Percentiles rank a stretch among this genome's conserved stretches.
Evolutionary conservation across 2,797 vertebrate species (phyloP).

Genomic region (Urocyon cinereoargenteus): DNA sequence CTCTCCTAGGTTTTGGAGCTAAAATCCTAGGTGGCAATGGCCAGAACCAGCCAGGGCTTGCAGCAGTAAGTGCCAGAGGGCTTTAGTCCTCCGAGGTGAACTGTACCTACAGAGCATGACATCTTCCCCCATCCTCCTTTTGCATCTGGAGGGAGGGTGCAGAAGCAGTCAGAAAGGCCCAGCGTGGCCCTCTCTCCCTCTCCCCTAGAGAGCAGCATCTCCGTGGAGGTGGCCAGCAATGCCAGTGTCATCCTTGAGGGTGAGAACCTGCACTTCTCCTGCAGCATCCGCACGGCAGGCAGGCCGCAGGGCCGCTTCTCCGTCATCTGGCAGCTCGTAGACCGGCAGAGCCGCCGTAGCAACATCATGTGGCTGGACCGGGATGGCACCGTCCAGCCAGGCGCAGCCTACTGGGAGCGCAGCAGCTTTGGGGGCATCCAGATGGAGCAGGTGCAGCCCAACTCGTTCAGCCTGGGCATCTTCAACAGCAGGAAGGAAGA

Average conservation of each 20-base stretch:
- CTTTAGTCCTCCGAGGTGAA: constrained; percentile 10
- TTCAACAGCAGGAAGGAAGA: constrained; percentile 89
- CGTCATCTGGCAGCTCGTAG: constrained; percentile 93
- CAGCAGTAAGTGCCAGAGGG: neutral
- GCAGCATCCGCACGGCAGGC: constrained; percentile 89
- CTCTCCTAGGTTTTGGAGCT: neutral
- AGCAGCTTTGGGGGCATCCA: constrained; percentile 88
- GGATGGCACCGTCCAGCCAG: constrained; percentile 88
- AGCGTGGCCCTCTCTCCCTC: constrained; percentile 78
- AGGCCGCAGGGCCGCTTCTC: constrained; percentile 91
- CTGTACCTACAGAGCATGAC: constrained; percentile 41
- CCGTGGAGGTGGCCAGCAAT: constrained; percentile 93
- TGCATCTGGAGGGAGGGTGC: neutral
- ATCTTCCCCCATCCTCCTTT: constrained; percentile 49
- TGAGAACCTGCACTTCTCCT: constrained; percentile 93
- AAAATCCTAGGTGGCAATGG: neutral
- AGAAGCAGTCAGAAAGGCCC: constrained; percentile 29
- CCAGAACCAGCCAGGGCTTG: neutral
- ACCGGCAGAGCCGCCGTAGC: constrained; percentile 89
- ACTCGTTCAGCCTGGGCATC: constrained; percentile 89
- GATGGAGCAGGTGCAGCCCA: constrained; percentile 89
- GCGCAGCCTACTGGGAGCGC: constrained; percentile 87
- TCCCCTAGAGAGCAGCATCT: constrained; percentile 95
- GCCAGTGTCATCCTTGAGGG: constrained; percentile 94
- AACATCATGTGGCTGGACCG: constrained; percentile 94